phyloP scores from a whole-genome alignment of 2,797 vertebrate genomes.

The Chlorospingus flavigularis region DNA sequence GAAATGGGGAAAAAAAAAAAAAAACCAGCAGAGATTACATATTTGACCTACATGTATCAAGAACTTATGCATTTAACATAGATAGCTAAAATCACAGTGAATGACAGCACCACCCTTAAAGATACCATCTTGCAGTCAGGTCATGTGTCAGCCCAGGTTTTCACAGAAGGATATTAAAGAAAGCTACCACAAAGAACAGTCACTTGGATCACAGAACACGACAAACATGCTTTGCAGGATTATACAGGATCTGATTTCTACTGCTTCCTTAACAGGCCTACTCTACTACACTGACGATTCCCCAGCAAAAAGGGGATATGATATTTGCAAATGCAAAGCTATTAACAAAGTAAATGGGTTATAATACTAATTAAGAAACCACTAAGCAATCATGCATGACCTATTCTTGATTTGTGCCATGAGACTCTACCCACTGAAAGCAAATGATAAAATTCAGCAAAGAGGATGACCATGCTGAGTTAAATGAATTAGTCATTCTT shows the following conservation, averaged over 20 bases:
- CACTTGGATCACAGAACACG: not conserved
- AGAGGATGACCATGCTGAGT: not conserved
- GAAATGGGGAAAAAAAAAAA: not conserved
- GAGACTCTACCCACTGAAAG: not conserved
- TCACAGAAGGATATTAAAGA: not conserved
- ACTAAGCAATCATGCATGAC: conserved; percentile 5
- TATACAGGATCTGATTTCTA: not conserved
- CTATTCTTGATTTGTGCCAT: not conserved
- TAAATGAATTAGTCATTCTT: not conserved
- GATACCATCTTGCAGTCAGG: not conserved
- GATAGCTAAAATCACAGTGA: not conserved
- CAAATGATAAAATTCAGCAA: conserved; percentile 13
- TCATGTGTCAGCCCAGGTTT: not conserved
- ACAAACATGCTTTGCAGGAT: not conserved
- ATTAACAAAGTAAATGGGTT: conserved; percentile 46
- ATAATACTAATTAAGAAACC: conserved; percentile 41
- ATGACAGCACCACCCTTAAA: not conserved
- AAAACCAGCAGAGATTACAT: not conserved
- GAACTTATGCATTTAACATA: not conserved
- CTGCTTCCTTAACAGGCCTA: not conserved
- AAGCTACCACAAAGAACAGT: not conserved
- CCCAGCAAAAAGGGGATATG: not conserved
- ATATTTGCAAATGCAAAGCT: conserved; percentile 36
- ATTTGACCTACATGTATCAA: not conserved
- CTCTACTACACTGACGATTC: not conserved